These are phyloP conservation scores for Plusia festucae DNA, from an alignment of 2,888 invertebrate genomes.

Conservation along the genomic window DNA sequence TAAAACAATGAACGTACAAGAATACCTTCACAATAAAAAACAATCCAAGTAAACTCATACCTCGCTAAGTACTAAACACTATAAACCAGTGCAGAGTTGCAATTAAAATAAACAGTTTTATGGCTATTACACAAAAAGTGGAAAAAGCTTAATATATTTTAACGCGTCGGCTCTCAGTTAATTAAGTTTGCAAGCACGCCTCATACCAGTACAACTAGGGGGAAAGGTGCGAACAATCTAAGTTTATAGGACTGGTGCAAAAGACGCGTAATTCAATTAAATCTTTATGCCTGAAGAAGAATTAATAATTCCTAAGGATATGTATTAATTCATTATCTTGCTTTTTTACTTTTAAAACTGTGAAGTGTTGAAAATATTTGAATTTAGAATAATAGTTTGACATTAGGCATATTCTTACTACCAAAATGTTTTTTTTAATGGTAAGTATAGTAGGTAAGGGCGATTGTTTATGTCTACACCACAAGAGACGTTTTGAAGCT, in stretches of 20 bases:
- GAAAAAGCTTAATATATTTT: slow-evolving; percentile 35
- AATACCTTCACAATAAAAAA: slow-evolving; percentile 11
- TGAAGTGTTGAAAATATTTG: too few relatives aligned
- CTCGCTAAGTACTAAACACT: slow-evolving; percentile 26
- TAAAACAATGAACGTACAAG: background rate
- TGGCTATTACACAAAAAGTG: slow-evolving; percentile 30
- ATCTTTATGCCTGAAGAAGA: too few relatives aligned
- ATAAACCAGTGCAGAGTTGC: slow-evolving; percentile 27
- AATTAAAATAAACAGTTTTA: slow-evolving; percentile 51
- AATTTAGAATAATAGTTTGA: too few relatives aligned
- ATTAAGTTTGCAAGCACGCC: slow-evolving; percentile 28
- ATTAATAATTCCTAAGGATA: too few relatives aligned
- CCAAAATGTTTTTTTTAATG: background rate
- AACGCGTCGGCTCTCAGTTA: slow-evolving; percentile 19
- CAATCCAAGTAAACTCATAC: slow-evolving; percentile 15
- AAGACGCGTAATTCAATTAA: background rate
- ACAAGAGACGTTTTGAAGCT: background rate
- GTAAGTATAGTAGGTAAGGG: background rate
- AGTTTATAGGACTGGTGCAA: slow-evolving; percentile 10
- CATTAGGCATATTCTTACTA: too few relatives aligned
- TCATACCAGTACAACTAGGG: slow-evolving; percentile 14
- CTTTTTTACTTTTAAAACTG: too few relatives aligned
- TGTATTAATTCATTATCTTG: too few relatives aligned
- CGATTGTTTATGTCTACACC: background rate
- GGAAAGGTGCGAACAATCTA: slow-evolving; percentile 46